phyloP scores from a whole-genome alignment of 2,888 invertebrate species.

The Lasius fuliginosus region DNA sequence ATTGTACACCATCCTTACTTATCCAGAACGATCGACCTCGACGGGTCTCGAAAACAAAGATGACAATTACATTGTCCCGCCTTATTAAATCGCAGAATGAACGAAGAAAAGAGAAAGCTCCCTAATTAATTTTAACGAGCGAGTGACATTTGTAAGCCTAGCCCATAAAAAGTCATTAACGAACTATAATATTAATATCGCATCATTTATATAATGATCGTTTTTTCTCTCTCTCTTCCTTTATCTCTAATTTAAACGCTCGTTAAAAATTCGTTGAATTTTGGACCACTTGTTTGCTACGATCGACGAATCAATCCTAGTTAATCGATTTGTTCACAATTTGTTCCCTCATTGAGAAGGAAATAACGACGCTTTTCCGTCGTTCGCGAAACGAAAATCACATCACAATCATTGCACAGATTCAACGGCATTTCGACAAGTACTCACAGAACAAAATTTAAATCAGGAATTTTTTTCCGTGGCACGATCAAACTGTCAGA shows the following conservation, averaged over 20 bases:
- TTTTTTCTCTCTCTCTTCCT: background rate
- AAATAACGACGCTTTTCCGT: background rate
- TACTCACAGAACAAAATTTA: background rate
- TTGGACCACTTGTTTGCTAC: background rate
- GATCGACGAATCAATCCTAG: background rate
- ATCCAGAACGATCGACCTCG: background rate
- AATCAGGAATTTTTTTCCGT: background rate
- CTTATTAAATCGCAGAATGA: constrained; percentile 15
- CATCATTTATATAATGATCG: background rate
- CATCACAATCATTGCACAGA: background rate
- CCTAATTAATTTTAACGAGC: constrained; percentile 34
- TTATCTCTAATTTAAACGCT: background rate
- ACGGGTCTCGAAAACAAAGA: background rate
- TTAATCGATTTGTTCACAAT: constrained; percentile 16
- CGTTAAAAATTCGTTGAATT: background rate
- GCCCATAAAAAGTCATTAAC: background rate
- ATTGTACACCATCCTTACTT: background rate
- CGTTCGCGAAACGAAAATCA: background rate
- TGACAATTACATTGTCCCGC: background rate
- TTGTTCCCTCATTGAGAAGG: background rate
- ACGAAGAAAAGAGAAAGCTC: background rate
- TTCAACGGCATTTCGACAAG: background rate
- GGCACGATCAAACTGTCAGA: background rate
- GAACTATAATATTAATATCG: constrained; percentile 18
- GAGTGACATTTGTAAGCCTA: background rate